Percentiles rank a stretch among this genome's conserved stretches.
Evolutionary conservation across 2,888 invertebrate species (phyloP).

Genomic region (Malachius bipustulatus): DNA sequence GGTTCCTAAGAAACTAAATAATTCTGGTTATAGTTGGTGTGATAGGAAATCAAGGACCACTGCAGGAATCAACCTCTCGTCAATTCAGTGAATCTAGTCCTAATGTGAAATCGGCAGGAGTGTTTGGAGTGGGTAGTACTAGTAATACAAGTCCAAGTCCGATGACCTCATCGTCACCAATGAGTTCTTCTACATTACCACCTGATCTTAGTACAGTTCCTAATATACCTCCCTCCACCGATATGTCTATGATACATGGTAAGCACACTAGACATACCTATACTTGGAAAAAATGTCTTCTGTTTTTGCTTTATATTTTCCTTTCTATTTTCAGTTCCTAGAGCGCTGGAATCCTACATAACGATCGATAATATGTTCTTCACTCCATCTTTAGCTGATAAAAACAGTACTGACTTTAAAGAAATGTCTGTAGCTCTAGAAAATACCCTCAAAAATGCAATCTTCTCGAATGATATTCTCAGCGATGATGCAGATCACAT

Average conservation of each 20-base stretch:
- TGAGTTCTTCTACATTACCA: constrained; percentile 27
- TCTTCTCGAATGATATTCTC: constrained; percentile 42
- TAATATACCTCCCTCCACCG: constrained; percentile 35
- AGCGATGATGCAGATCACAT: constrained; percentile 45
- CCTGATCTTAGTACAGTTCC: constrained; percentile 31
- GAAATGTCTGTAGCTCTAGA: constrained; percentile 48
- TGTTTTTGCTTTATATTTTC: constrained; percentile 9
- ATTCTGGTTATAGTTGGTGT: constrained; percentile 49
- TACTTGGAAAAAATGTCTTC: background rate
- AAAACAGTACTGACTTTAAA: constrained; percentile 50
- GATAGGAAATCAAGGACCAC: constrained; percentile 52
- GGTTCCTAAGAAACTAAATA: background rate
- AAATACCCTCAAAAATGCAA: constrained; percentile 44
- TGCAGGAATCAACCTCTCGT: constrained; percentile 45
- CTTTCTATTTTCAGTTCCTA: constrained; percentile 44
- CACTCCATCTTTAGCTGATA: constrained; percentile 44
- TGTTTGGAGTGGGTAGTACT: constrained; percentile 28
- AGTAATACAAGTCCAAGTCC: too few relatives aligned
- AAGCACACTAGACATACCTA: constrained; percentile 20
- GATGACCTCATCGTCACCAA: too few relatives aligned
- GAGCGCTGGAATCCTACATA: constrained; percentile 56
- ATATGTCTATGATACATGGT: constrained; percentile 46
- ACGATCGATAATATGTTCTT: constrained; percentile 55
- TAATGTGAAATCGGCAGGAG: constrained; percentile 42
- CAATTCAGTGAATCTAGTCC: constrained; percentile 41